These are phyloP conservation scores for Dicrostonyx torquatus DNA, from an alignment of 2,797 vertebrate genomes.

Conservation along the genomic window DNA sequence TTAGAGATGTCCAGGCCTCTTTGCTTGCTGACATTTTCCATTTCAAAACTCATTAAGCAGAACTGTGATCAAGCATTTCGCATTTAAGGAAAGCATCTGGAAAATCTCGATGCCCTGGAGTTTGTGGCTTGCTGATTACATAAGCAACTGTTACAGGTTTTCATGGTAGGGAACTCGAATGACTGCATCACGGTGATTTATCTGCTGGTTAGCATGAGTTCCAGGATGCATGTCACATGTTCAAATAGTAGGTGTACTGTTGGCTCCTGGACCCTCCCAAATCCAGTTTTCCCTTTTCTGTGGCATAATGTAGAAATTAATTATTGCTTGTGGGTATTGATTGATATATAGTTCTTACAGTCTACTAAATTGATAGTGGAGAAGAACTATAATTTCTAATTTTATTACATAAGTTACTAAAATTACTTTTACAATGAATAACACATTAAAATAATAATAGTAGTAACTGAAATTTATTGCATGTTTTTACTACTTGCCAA, in stretches of 20 bases:
- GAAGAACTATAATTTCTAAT: constrained; percentile 57
- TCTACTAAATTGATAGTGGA: constrained; percentile 54
- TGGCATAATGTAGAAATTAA: constrained; percentile 40
- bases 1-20: constrained; percentile 41
- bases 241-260: neutral
- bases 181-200: constrained; percentile 27
- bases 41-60: constrained; percentile 50
- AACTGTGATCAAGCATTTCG: constrained; percentile 54
- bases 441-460: constrained; percentile 37
- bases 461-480: constrained; percentile 38
- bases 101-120: constrained; percentile 48
- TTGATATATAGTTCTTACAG: constrained; percentile 5
- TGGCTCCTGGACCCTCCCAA: neutral
- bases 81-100: constrained; percentile 57
- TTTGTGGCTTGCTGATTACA: constrained; percentile 53
- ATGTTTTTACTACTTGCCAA: constrained; percentile 34
- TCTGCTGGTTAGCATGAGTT: constrained; percentile 38
- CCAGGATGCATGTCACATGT: neutral
- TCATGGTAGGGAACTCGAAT: constrained; percentile 19
- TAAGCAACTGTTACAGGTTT: constrained; percentile 43
- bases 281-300: constrained; percentile 49
- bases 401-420: constrained; percentile 47
- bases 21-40: constrained; percentile 36
- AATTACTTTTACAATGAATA: constrained; percentile 40
- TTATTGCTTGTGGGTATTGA: constrained; percentile 25